Conservation (phyloP, 2,888 invertebrate species). For the Cephonodes hylas region DNA sequence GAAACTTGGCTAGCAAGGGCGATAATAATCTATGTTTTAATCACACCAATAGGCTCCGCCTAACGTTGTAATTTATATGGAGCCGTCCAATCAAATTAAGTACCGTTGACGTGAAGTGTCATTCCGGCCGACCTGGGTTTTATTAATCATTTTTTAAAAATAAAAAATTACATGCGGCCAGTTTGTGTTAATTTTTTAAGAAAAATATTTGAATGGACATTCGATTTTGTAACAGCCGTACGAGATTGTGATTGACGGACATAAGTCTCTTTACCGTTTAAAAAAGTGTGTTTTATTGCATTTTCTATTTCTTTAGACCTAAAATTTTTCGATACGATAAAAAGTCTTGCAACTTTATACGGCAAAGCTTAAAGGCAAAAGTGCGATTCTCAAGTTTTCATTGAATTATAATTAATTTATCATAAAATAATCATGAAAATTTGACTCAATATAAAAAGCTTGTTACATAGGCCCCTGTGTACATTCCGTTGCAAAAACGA, state of each 20-base stretch:
- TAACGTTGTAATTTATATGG: conserved; percentile 56
- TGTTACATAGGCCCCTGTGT: too few relatives aligned
- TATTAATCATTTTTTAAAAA: conserved; percentile 58
- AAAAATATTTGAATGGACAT: conserved; percentile 23
- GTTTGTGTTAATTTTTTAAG: conserved; percentile 40
- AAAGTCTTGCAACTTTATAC: too few relatives aligned
- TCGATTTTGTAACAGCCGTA: conserved; percentile 23
- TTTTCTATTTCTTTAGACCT: not conserved
- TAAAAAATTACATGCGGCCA: conserved; percentile 36
- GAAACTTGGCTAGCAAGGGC: conserved; percentile 24
- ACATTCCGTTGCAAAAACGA: too few relatives aligned
- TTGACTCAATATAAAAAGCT: too few relatives aligned
- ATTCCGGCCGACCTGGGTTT: conserved; percentile 52
- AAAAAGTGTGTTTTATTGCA: not conserved
- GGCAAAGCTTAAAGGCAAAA: too few relatives aligned
- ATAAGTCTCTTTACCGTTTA: not conserved
- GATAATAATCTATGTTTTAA: conserved; percentile 34
- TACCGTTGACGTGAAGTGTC: conserved; percentile 57
- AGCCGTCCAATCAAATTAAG: conserved; percentile 77
- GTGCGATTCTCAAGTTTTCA: too few relatives aligned
- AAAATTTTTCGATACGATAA: too few relatives aligned
- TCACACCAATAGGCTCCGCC: conserved; percentile 32
- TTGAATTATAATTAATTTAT: too few relatives aligned
- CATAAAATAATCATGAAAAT: too few relatives aligned
- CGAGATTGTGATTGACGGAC: conserved; percentile 26